Conservation (phyloP, 2,797 vertebrate genomes). For the Macrochelys suwanniensis region DNA sequence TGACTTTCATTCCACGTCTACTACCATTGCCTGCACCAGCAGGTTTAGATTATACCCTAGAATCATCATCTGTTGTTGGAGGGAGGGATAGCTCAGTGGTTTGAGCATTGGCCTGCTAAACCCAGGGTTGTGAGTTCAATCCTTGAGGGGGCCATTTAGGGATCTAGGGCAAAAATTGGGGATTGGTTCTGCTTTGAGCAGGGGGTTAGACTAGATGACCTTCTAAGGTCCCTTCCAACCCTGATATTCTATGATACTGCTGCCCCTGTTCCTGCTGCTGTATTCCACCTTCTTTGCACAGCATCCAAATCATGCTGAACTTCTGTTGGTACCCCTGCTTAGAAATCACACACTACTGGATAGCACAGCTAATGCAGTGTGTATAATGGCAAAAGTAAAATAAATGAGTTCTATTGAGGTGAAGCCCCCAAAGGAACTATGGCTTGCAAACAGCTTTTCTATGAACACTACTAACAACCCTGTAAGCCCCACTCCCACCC, state of each 20-base stretch:
- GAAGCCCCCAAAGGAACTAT: not conserved
- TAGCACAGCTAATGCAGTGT: accelerated
- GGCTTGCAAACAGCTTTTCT: not conserved
- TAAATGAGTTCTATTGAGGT: accelerated
- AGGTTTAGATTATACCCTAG: not conserved
- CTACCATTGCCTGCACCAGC: not conserved
- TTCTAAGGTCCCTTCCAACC: no score
- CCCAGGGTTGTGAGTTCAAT: no score
- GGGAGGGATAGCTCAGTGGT: no score
- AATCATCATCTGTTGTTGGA: not conserved
- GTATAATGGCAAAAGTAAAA: not conserved
- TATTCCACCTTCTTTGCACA: not conserved
- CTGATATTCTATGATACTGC: no score
- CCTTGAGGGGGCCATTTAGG: no score
- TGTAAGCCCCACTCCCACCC: not conserved
- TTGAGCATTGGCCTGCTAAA: no score
- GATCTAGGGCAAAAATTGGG: no score
- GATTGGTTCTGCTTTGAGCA: no score
- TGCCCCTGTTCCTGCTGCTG: not conserved
- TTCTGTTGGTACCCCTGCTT: not conserved
- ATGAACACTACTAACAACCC: not conserved
- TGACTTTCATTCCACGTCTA: no score
- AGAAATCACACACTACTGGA: no score
- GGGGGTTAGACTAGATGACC: no score
- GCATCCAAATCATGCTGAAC: not conserved